These are phyloP conservation scores for Mayetiola destructor DNA, from an alignment of 2,888 invertebrate genomes.

Conservation along the genomic window DNA sequence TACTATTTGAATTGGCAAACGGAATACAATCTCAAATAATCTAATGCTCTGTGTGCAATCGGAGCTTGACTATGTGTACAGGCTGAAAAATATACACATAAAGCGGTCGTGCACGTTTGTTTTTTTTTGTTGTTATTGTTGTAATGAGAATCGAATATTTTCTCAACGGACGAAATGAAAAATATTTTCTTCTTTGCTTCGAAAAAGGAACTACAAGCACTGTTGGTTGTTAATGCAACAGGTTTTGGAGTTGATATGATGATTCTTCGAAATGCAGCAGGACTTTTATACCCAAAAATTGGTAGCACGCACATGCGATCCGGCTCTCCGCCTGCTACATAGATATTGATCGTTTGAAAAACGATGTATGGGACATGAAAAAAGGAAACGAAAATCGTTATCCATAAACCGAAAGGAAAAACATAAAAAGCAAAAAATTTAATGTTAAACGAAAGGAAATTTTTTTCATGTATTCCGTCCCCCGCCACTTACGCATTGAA, in stretches of 20 bases:
- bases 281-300: slow-evolving; percentile 12
- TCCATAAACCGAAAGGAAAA: neutral
- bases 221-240: slow-evolving; percentile 3
- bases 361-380: neutral
- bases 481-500: neutral
- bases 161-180: too few species aligned
- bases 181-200: too few species aligned
- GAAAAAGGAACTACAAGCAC: too few species aligned
- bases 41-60: too few species aligned
- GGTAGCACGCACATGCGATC: neutral
- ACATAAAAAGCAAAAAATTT: neutral
- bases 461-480: neutral
- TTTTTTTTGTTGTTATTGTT: too few species aligned
- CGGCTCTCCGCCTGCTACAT: neutral
- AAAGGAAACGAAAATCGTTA: neutral
- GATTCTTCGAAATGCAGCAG: neutral
- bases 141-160: neutral
- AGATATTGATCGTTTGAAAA: too few species aligned
- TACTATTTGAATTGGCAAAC: too few species aligned
- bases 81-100: too few species aligned
- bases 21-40: too few species aligned
- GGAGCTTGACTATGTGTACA: too few species aligned
- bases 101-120: too few species aligned
- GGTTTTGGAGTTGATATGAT: slow-evolving; percentile 8
- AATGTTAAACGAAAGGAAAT: neutral